These are phyloP conservation scores for Syngnathoides biaculeatus DNA, from an alignment of 2,113 vertebrate genomes.

Conservation along the genomic window DNA sequence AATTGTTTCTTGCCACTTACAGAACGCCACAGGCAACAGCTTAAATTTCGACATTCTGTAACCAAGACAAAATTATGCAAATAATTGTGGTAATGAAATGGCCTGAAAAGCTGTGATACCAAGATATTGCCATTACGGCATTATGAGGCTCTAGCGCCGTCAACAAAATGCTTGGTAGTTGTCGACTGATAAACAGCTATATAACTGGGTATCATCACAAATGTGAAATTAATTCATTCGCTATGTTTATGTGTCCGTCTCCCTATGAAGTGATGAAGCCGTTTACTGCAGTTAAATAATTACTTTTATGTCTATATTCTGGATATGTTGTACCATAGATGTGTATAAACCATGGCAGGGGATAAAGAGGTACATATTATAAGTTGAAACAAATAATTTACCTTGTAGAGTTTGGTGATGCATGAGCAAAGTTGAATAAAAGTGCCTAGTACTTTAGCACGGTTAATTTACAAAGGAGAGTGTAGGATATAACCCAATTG, in stretches of 20 bases:
- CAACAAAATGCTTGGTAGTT: constrained; percentile 44
- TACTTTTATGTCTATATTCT: background rate
- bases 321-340: background rate
- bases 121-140: constrained; percentile 30
- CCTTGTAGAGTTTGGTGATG: background rate
- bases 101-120: constrained; percentile 28
- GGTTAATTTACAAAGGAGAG: too few relatives aligned
- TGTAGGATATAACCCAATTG: too few relatives aligned
- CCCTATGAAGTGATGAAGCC: background rate
- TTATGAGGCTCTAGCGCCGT: constrained; percentile 41
- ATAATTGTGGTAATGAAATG: constrained; percentile 51
- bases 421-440: background rate
- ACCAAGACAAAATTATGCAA: constrained; percentile 49
- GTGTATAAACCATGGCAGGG: background rate
- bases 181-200: constrained; percentile 15
- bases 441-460: too few relatives aligned
- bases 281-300: background rate
- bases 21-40: constrained; percentile 16
- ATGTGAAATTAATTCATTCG: constrained; percentile 15
- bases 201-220: constrained; percentile 22
- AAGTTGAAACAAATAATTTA: background rate
- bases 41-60: constrained; percentile 40
- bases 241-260: constrained; percentile 3
- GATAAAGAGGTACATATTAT: background rate
- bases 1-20: constrained; percentile 35